Conservation (phyloP, 2,888 invertebrate genomes). For the Agrenia bidenticulata region DNA sequence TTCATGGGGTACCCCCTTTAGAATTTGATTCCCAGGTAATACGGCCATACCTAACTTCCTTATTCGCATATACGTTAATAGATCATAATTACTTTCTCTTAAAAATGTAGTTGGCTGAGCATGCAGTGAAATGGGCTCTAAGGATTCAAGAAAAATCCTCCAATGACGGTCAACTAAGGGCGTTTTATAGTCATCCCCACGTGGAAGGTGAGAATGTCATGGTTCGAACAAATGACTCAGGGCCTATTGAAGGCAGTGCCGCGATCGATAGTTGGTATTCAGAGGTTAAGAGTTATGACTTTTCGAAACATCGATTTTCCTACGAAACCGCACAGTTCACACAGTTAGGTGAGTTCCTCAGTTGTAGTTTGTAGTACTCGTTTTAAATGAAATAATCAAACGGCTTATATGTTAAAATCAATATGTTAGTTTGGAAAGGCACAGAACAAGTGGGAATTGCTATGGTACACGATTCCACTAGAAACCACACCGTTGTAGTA, state of each 20-base stretch:
- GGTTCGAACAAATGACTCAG: not conserved
- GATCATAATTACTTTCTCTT: not conserved
- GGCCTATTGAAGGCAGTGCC: not conserved
- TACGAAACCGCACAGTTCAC: conserved; percentile 26
- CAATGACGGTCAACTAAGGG: not conserved
- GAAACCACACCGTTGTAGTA: conserved; percentile 14
- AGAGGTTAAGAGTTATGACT: conserved; percentile 16
- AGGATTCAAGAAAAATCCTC: not conserved
- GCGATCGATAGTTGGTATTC: conserved; percentile 16
- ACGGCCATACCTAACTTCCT: no score
- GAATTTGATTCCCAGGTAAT: not conserved
- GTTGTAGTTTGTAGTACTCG: not conserved
- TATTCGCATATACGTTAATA: not conserved
- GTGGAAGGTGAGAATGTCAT: conserved; percentile 13
- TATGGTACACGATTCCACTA: not conserved
- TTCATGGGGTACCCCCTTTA: not conserved
- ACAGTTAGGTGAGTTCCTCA: conserved; percentile 14
- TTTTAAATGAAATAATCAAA: not conserved
- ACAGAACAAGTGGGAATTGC: conserved; percentile 26
- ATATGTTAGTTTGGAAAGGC: conserved; percentile 24
- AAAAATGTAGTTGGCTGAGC: not conserved
- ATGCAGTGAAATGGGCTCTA: conserved; percentile 11
- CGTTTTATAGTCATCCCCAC: conserved; percentile 11
- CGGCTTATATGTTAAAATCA: not conserved
- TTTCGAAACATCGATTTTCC: not conserved